These are phyloP conservation scores for Gadopsis bispinosus DNA, from an alignment of 2,797 vertebrate genomes.

Conservation along the genomic window DNA sequence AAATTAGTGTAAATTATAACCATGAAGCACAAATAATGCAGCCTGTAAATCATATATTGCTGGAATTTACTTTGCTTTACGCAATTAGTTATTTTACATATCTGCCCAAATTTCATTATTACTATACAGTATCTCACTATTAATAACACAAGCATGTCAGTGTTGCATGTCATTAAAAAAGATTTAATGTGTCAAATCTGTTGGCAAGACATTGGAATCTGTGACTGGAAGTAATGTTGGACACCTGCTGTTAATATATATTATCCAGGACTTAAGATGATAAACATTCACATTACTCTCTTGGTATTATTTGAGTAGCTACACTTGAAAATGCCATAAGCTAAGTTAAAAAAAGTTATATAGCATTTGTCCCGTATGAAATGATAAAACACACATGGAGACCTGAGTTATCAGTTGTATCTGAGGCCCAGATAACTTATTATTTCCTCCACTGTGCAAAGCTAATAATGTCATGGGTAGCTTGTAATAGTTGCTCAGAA, in stretches of 20 bases:
- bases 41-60: background rate
- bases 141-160: background rate
- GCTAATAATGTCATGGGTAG: conserved; percentile 71
- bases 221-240: background rate
- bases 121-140: background rate
- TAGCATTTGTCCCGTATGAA: background rate
- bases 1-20: background rate
- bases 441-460: conserved; percentile 68
- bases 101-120: too few species aligned
- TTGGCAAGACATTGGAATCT: background rate
- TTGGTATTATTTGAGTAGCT: background rate
- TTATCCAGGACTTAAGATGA: background rate
- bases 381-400: background rate
- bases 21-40: background rate
- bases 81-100: background rate
- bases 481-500: conserved; percentile 67
- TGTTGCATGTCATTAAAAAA: background rate
- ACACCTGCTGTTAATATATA: background rate
- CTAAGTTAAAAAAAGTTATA: background rate
- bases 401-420: conserved; percentile 79
- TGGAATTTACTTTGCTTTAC: background rate
- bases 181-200: background rate
- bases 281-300: background rate
- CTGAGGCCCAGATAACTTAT: conserved; percentile 69
- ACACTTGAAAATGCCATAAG: background rate